A percentile compares a stretch with the other conserved stretches of the same genome.
These are phyloP conservation scores for Percopsis transmontana DNA, from an alignment of 2,113 vertebrate species.

Conservation along the genomic window DNA sequence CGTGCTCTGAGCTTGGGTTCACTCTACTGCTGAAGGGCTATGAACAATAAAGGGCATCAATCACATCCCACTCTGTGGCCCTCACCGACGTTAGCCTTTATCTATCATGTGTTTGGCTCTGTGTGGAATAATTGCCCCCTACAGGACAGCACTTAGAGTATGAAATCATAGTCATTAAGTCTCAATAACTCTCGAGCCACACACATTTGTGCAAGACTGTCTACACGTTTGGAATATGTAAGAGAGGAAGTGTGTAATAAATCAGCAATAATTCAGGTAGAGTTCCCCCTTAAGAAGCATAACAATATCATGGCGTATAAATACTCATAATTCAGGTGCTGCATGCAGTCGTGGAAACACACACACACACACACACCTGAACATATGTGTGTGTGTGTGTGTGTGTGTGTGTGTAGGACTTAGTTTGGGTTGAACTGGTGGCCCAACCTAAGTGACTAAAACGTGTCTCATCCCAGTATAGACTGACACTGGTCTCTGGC, in stretches of 20 bases:
- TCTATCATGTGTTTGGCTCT: neutral
- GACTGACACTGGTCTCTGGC: constrained; percentile 10
- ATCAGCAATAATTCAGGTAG: neutral
- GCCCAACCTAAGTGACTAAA: constrained; percentile 13
- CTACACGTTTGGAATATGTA: neutral
- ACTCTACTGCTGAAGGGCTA: too few relatives aligned
- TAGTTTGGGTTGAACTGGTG: neutral
- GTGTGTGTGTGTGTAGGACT: too few relatives aligned
- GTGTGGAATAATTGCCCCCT: neutral
- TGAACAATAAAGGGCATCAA: neutral
- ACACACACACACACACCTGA: neutral
- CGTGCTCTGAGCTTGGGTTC: too few relatives aligned
- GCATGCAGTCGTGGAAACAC: neutral
- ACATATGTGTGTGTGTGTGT: too few relatives aligned
- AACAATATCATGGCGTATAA: neutral
- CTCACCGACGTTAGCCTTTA: neutral
- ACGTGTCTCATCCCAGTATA: neutral
- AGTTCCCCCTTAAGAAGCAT: neutral
- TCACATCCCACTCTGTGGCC: neutral
- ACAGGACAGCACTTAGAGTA: neutral
- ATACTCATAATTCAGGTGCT: constrained; percentile 13
- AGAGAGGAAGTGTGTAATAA: neutral
- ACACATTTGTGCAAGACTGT: constrained; percentile 2
- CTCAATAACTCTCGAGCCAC: constrained; percentile 5
- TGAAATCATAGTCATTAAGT: constrained; percentile 5